Evolutionary conservation across 2,113 vertebrate genomes (phyloP).

Genomic region (Sturnira hondurensis): DNA sequence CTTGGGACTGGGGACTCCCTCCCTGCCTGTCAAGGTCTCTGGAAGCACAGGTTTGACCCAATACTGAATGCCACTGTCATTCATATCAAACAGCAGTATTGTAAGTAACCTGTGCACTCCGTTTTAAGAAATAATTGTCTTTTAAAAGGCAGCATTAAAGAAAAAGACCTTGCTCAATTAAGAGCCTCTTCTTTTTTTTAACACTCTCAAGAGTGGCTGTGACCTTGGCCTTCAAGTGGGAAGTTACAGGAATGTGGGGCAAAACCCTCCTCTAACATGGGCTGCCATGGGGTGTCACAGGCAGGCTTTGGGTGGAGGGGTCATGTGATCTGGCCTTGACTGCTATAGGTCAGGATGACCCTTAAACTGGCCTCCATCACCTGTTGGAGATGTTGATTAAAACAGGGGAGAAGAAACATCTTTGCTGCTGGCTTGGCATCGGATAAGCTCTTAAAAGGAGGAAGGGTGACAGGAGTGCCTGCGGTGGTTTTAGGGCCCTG

Average conservation of each 20-base stretch:
- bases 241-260: not conserved
- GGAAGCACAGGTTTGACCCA: not conserved
- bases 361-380: not conserved
- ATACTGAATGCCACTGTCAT: not conserved
- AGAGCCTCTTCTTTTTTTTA: not conserved
- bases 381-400: not conserved
- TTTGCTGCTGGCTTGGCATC: not conserved
- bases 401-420: not conserved
- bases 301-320: not conserved
- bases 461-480: not conserved
- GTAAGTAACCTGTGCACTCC: not conserved
- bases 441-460: not conserved
- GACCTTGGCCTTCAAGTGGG: not conserved
- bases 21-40: not conserved
- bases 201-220: not conserved
- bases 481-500: not conserved
- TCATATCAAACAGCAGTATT: not conserved
- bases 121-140: not conserved
- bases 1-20: not conserved
- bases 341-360: not conserved
- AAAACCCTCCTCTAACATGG: not conserved
- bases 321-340: not conserved
- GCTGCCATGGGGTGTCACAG: not conserved
- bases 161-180: not conserved
- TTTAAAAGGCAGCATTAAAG: not conserved